These are phyloP conservation scores for Phymatocera aterrima DNA, from an alignment of 2,888 invertebrate species.

Conservation along the genomic window DNA sequence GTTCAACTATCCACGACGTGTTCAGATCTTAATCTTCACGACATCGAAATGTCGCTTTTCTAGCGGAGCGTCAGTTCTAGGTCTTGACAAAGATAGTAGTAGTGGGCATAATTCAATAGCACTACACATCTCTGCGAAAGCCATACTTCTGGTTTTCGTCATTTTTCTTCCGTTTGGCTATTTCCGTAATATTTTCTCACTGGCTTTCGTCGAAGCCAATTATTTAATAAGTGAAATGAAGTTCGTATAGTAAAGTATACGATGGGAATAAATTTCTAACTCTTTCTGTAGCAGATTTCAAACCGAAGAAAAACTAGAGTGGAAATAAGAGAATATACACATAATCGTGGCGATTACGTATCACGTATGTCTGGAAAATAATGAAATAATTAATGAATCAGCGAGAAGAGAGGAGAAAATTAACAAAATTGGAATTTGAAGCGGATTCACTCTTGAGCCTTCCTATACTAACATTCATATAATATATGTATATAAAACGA, in stretches of 20 bases:
- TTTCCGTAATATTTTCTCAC: too few species aligned
- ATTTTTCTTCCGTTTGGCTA: background rate
- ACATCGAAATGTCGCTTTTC: too few species aligned
- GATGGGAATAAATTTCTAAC: too few species aligned
- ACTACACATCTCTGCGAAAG: background rate
- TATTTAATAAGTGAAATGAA: background rate
- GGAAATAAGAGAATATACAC: too few species aligned
- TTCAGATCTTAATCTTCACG: constrained; percentile 2
- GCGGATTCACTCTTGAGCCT: constrained; percentile 31
- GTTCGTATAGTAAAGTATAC: background rate
- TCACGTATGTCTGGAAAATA: too few species aligned
- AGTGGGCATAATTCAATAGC: constrained; percentile 11
- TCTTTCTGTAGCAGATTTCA: too few species aligned
- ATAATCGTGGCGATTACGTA: too few species aligned
- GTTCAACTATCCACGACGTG: background rate
- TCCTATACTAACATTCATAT: too few species aligned
- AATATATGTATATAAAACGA: background rate
- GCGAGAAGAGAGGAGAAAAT: too few species aligned
- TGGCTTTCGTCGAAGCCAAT: too few species aligned
- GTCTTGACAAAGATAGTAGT: constrained; percentile 14
- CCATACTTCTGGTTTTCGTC: background rate
- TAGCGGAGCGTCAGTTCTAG: background rate
- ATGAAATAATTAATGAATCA: too few species aligned
- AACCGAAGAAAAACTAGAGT: too few species aligned
- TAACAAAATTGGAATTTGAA: background rate